phyloP scores from a whole-genome alignment of 2,888 invertebrate genomes.

The Clusia tigrina region DNA sequence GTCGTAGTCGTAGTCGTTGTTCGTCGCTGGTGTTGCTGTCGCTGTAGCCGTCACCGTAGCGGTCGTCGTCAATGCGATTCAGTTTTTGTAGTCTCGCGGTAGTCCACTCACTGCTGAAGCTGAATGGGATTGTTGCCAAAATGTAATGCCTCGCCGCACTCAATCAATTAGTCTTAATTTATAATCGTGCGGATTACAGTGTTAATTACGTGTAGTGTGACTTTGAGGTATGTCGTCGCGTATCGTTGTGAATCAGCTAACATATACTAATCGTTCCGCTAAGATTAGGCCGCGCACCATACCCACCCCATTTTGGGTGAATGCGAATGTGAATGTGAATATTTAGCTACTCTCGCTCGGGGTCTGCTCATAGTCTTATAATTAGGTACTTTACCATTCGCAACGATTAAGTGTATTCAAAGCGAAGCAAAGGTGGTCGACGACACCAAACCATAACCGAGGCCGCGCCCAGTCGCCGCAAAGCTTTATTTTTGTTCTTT shows the following conservation, averaged over 20 bases:
- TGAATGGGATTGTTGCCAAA: conserved; percentile 38
- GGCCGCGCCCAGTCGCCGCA: conserved; percentile 22
- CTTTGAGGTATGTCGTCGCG: conserved; percentile 14
- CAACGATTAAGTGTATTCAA: conserved; percentile 30
- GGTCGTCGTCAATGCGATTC: conserved; percentile 30
- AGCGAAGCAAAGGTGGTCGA: conserved; percentile 14
- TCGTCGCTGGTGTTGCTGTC: conserved; percentile 12
- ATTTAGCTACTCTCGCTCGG: conserved; percentile 20
- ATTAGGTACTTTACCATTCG: conserved; percentile 38
- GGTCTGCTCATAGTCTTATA: conserved; percentile 28
- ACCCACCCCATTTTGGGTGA: neutral
- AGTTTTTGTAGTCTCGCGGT: too few relatives aligned
- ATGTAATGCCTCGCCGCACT: conserved; percentile 41
- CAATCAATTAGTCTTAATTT: conserved; percentile 48
- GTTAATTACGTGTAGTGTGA: conserved; percentile 41
- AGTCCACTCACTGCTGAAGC: too few relatives aligned
- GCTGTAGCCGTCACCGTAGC: conserved; percentile 18
- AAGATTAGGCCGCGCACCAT: neutral
- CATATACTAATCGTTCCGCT: neutral
- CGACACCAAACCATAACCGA: conserved; percentile 20
- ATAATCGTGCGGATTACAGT: conserved; percentile 47
- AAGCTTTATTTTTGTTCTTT: conserved; percentile 32
- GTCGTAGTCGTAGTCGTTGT: conserved; percentile 18
- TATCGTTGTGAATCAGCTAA: conserved; percentile 14
- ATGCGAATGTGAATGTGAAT: neutral